Evolutionary conservation across 2,888 invertebrate genomes (phyloP).

Genomic region (Cancer borealis): DNA sequence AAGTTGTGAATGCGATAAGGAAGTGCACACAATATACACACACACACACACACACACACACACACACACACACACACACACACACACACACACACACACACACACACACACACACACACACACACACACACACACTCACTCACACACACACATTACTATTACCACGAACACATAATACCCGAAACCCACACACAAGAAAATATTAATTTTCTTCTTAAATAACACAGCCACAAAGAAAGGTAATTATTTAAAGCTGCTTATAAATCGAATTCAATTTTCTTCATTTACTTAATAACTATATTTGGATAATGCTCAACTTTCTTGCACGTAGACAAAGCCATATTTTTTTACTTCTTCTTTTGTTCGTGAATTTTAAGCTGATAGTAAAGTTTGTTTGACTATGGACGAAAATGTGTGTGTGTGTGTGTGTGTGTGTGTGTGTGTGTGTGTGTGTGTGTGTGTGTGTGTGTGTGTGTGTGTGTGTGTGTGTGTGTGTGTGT

Average conservation of each 20-base stretch:
- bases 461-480: conserved; percentile 34
- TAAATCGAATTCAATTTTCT: too few species aligned
- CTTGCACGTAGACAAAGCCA: too few species aligned
- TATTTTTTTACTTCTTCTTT: background rate
- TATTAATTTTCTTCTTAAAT: too few species aligned
- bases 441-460: background rate
- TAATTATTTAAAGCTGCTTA: too few species aligned
- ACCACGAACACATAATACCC: too few species aligned
- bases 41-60: background rate
- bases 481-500: background rate
- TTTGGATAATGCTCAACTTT: too few species aligned
- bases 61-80: conserved; percentile 13
- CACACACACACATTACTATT: too few species aligned
- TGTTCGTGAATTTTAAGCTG: too few species aligned
- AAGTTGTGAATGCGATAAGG: too few species aligned
- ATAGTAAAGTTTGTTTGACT: too few species aligned
- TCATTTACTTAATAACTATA: background rate
- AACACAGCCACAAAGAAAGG: too few species aligned
- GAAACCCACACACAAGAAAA: background rate
- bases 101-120: background rate
- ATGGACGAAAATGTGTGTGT: background rate
- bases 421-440: background rate
- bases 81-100: background rate
- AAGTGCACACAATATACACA: background rate
- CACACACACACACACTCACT: background rate